Evolutionary conservation across 2,113 vertebrate genomes (phyloP), one percentile per base, ranked within the genome.

Genomic region (Seriola aureovittata): DNA sequence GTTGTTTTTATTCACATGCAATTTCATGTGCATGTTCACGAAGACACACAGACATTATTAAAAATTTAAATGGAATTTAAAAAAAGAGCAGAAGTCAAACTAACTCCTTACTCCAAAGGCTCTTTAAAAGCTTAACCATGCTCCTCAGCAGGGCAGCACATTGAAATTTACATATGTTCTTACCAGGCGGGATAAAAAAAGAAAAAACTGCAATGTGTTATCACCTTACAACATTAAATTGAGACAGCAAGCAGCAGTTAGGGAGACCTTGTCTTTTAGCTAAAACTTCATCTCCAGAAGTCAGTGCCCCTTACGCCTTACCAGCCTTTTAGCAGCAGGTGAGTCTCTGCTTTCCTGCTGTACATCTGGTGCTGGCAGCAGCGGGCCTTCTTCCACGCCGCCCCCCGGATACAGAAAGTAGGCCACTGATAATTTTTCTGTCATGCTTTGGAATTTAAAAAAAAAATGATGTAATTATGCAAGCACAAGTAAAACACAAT

Each of bases 271-370:
- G n/a, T 74, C 46, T 46, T 73, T 73, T 55, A 46, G 5, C 42
- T 57, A 9, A 64, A 76, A 70, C 63, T 63, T 71, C 17, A 68
- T 81, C 71, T 75, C 68, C 55, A 60, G 76, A 77, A 79, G 54
- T 64, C 71, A 76, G 5, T 69, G 55, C 75, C 55, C 75, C 48
- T 73, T 34, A 73, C 48, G 50, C 55, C 21, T 67, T 17, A 85
- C 13, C 19, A 67, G 66, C 40, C 34, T 48, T 70, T 54, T 46
- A 72, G 59, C 85, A 85, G 83, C 76, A 84, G 80, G 81, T 70
- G 60, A 67, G 44, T 32, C 68, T 79, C 80, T 79, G 64, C 32
- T 71, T 57, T 71, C 46, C 72, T 62, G 65, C 54, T 81, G 68
- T 78, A 68, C 84, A 58, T 78, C 76, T 83, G 76, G 50, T 77